Evolutionary conservation across 1,140 invertebrate genomes (phyloP).

Genomic region (Pseudomyrmex dendroicus): DNA sequence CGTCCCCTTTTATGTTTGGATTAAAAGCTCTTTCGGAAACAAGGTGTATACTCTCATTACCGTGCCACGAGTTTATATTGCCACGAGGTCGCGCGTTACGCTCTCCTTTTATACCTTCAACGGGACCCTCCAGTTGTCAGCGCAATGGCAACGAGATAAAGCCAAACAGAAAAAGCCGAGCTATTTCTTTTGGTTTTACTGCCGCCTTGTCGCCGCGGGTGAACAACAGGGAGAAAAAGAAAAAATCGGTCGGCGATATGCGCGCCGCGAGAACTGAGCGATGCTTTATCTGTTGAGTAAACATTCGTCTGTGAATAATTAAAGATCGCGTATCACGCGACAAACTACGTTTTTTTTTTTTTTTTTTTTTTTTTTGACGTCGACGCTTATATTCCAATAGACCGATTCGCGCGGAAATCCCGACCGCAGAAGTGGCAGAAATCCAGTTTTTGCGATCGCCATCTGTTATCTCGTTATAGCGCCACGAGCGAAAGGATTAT

Average conservation of each 20-base stretch:
- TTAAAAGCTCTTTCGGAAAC: constrained; percentile 31
- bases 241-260: constrained; percentile 28
- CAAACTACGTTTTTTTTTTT: constrained; percentile 5
- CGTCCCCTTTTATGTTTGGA: background rate
- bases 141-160: constrained; percentile 27
- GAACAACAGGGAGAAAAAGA: background rate
- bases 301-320: constrained; percentile 34
- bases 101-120: constrained; percentile 1
- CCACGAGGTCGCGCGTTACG: background rate
- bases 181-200: background rate
- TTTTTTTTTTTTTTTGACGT: background rate
- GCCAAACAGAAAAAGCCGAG: background rate
- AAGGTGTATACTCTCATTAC: constrained; percentile 30
- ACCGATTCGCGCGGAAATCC: background rate
- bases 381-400: background rate
- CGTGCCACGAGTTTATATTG: background rate
- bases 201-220: background rate
- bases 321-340: constrained; percentile 11
- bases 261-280: background rate
- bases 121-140: constrained; percentile 29
- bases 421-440: background rate
- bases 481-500: background rate
- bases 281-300: constrained; percentile 8
- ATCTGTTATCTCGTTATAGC: constrained; percentile 1
- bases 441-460: constrained; percentile 9